Evolutionary conservation across 2,888 invertebrate species (phyloP).

Genomic region (Willowsia nigromaculata): DNA sequence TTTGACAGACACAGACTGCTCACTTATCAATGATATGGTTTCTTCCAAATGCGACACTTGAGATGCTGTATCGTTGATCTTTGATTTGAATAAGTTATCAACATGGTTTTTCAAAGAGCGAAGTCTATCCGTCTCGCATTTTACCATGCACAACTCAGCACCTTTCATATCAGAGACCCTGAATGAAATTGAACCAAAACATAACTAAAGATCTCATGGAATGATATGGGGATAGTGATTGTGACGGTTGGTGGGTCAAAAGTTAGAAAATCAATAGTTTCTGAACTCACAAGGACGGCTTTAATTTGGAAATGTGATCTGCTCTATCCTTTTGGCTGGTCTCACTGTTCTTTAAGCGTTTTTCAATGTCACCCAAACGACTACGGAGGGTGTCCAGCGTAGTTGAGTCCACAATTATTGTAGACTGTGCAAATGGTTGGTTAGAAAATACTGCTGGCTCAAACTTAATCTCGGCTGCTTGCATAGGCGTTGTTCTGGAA

Average conservation of each 20-base stretch:
- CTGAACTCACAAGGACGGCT: slow-evolving; percentile 62
- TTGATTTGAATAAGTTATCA: slow-evolving; percentile 73
- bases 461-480: slow-evolving; percentile 90
- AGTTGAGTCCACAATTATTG: slow-evolving; percentile 92
- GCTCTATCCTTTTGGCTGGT: slow-evolving; percentile 83
- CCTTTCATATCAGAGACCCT: slow-evolving; percentile 73
- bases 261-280: neutral
- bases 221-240: no score
- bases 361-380: slow-evolving; percentile 88
- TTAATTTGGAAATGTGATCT: slow-evolving; percentile 71
- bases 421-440: slow-evolving; percentile 91
- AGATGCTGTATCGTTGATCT: slow-evolving; percentile 65
- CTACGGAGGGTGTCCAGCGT: slow-evolving; percentile 94
- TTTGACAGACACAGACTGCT: slow-evolving; percentile 70
- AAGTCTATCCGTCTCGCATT: slow-evolving; percentile 76
- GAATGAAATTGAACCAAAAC: no score
- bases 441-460: slow-evolving; percentile 93
- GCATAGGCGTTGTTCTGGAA: slow-evolving; percentile 88
- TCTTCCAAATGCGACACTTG: slow-evolving; percentile 71
- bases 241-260: neutral
- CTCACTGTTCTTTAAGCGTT: slow-evolving; percentile 89
- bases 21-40: slow-evolving; percentile 75
- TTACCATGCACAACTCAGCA: slow-evolving; percentile 71
- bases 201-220: no score
- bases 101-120: slow-evolving; percentile 71